A percentile compares a stretch with the other conserved stretches of the same genome.
phyloP scores from a whole-genome alignment of 2,797 vertebrate genomes.

The Stomatorhinus walkeri region DNA sequence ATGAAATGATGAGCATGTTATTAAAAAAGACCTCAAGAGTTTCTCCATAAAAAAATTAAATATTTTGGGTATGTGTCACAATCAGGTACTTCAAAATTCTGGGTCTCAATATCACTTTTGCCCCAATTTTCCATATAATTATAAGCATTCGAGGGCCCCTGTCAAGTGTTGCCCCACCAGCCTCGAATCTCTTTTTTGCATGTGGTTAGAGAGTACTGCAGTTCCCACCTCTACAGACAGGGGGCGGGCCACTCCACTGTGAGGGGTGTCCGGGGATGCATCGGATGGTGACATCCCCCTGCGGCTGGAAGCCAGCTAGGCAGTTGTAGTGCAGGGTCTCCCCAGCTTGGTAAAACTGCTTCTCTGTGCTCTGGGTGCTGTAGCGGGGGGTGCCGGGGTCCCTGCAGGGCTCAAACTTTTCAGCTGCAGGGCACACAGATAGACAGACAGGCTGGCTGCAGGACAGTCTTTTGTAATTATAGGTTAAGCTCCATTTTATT shows the following conservation, averaged over 20 bases:
- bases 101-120: background rate
- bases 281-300: slow-evolving; percentile 75
- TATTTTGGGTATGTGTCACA: background rate
- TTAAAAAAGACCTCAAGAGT: background rate
- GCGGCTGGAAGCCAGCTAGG: slow-evolving; percentile 69
- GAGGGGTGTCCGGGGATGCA: slow-evolving; percentile 91
- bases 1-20: slow-evolving; percentile 11
- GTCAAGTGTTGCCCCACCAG: background rate
- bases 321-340: slow-evolving; percentile 81
- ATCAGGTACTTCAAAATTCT: background rate
- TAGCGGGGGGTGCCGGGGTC: slow-evolving; percentile 80
- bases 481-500: background rate
- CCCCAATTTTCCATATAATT: background rate
- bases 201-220: background rate
- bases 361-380: slow-evolving; percentile 75
- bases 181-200: background rate
- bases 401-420: slow-evolving; percentile 84
- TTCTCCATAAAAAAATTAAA: background rate
- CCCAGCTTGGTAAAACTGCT: slow-evolving; percentile 79
- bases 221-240: slow-evolving; percentile 75
- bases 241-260: slow-evolving; percentile 82
- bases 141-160: background rate
- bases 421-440: slow-evolving; percentile 55
- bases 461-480: background rate
- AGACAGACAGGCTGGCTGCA: slow-evolving; percentile 1